A percentile compares a stretch with the other conserved stretches of the same genome.
Evolutionary conservation across 1,140 invertebrate species (phyloP).

Genomic region (Mya arenaria): DNA sequence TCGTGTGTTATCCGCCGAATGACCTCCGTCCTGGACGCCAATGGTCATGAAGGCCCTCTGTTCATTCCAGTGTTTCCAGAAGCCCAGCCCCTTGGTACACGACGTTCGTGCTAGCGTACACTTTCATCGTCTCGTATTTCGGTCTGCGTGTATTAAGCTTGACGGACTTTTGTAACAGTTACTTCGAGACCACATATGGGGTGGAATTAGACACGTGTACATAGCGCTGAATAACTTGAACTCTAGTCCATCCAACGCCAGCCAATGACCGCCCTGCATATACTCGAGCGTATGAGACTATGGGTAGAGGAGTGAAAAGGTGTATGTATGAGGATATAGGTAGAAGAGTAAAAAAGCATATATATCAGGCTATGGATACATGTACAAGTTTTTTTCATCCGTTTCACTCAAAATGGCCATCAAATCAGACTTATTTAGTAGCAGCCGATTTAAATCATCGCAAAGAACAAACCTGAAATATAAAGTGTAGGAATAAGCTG

Average conservation of each 20-base stretch:
- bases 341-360: no score
- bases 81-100: conserved; percentile 27
- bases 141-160: not conserved
- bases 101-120: conserved; percentile 6
- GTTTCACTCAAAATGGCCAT: no score
- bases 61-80: conserved; percentile 25
- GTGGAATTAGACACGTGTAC: conserved; percentile 12
- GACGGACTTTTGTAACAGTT: conserved; percentile 15
- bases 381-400: no score
- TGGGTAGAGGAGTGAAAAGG: no score
- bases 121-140: not conserved
- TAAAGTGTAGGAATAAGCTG: no score
- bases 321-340: no score
- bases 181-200: conserved; percentile 7
- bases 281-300: no score
- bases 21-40: not conserved
- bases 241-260: not conserved
- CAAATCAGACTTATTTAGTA: no score
- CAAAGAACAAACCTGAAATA: no score
- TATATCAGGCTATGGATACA: no score
- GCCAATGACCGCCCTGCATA: conserved; percentile 6
- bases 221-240: conserved; percentile 6
- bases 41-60: conserved; percentile 17
- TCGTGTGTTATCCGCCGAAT: not conserved
- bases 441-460: no score